These are phyloP conservation scores for Neria commutata DNA, from an alignment of 2,888 invertebrate species.

Conservation along the genomic window DNA sequence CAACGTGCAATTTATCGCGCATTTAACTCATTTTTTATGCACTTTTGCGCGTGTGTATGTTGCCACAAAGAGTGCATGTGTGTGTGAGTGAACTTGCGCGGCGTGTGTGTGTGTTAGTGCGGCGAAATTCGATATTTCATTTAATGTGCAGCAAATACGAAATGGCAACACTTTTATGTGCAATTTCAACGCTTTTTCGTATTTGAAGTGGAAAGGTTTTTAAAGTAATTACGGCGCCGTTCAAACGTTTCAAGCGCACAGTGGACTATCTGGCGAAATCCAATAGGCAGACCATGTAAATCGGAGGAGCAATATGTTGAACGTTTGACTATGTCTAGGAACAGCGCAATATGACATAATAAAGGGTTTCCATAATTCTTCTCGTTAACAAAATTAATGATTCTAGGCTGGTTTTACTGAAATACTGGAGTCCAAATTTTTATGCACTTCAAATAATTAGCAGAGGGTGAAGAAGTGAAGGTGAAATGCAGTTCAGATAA, in stretches of 20 bases:
- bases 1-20: slow-evolving; percentile 55
- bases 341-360: too few species aligned
- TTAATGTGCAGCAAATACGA: slow-evolving; percentile 54
- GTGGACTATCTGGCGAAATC: neutral
- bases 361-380: too few species aligned
- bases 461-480: too few species aligned
- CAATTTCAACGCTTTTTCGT: slow-evolving; percentile 44
- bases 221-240: neutral
- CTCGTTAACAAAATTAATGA: too few species aligned
- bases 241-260: neutral
- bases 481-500: too few species aligned
- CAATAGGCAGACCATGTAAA: too few species aligned
- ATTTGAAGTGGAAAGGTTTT: slow-evolving; percentile 40
- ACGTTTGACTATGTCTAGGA: too few species aligned
- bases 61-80: slow-evolving; percentile 24
- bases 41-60: slow-evolving; percentile 19
- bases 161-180: slow-evolving; percentile 51
- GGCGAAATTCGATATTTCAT: slow-evolving; percentile 53
- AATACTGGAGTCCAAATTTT: too few species aligned
- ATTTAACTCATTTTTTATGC: slow-evolving; percentile 46
- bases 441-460: too few species aligned
- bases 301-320: too few species aligned
- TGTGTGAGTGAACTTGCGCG: slow-evolving; percentile 36
- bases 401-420: too few species aligned
- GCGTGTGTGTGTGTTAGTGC: slow-evolving; percentile 10